Conservation (phyloP, 2,797 vertebrate species). For the Poecilia picta region DNA sequence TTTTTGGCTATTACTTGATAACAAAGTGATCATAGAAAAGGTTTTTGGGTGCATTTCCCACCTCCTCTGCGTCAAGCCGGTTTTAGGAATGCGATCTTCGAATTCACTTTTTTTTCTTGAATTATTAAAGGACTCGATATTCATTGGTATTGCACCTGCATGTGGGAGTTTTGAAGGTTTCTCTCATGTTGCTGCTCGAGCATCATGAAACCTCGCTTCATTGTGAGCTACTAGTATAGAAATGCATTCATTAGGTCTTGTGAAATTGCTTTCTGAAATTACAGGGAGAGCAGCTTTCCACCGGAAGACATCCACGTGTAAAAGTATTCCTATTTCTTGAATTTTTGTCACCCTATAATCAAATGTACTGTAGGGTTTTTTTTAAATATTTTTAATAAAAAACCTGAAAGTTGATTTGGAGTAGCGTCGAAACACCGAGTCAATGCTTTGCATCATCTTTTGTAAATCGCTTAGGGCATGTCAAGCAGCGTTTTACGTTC, state of each 20-base stretch:
- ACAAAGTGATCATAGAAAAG: conserved; percentile 5
- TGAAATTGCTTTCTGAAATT: neutral
- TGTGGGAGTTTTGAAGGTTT: neutral
- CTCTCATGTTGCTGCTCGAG: neutral
- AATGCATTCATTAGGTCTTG: neutral
- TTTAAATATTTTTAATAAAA: neutral
- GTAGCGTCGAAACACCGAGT: neutral
- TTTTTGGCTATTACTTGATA: conserved; percentile 10
- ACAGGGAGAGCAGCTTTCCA: neutral
- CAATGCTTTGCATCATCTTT: neutral
- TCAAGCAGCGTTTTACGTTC: neutral
- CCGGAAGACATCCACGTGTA: neutral
- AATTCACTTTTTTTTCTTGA: neutral
- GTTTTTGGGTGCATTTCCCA: neutral
- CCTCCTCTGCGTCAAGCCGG: neutral
- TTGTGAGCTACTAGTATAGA: too few relatives aligned
- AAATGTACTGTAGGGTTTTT: neutral
- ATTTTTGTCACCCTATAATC: neutral
- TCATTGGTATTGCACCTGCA: neutral
- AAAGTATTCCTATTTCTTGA: neutral
- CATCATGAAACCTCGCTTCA: neutral
- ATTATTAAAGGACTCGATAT: neutral
- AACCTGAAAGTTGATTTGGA: neutral
- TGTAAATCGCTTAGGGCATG: neutral
- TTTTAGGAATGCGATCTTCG: neutral